Base-by-base conservation (phyloP, 1,140 invertebrate genomes). In the Ceratosolen fusciceps region DNA sequence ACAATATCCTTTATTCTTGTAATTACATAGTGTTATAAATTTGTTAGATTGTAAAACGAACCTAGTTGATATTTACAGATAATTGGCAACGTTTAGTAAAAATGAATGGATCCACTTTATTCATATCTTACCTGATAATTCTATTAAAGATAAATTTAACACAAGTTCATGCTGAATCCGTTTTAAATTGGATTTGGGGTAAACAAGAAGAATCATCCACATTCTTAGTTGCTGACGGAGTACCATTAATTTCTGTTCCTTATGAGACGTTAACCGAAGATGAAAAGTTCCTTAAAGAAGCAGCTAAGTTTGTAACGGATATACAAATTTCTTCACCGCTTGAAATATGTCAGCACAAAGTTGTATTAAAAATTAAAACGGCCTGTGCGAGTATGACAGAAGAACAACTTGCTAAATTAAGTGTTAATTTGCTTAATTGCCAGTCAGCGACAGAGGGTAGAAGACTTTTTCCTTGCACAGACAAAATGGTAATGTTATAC, bases 361-460 rank as follows among this genome's bases (percentile, higher is more conserved):
- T 93, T 21, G 87, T 94, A 4, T 88, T 93, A 82, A 92, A 91
- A 84, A 88, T 94, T 73, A 90, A 90, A 85, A 89, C 89, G 4
- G 91, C 92, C 2, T 94, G 93, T 83, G 86, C 88, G 52, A 86
- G 89, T 24, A 89, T 95, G 84, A 91, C 91, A 24, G 93, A 95
- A 82, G 94, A 95, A 82, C 90, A 94, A 68, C 83, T 95, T 31
- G 92, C 93, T 0, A 94, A 94, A 87, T 83, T 95, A 19, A 92
- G 93, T 68, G 93, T 95, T 43, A 92, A 93, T 86, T 88, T 95
- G 26, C 87, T 95, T 24, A 95, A 95, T 84, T 95, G 94, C 86
- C 94, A 95, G 80, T 93, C 92, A 3, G 88, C 89, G 52, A 90
- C 91, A 12, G 94, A 95, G 85, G 92, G 93, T 0, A 87, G 94